phyloP scores from a whole-genome alignment of 2,888 invertebrate genomes.

The Tortrix viridana region DNA sequence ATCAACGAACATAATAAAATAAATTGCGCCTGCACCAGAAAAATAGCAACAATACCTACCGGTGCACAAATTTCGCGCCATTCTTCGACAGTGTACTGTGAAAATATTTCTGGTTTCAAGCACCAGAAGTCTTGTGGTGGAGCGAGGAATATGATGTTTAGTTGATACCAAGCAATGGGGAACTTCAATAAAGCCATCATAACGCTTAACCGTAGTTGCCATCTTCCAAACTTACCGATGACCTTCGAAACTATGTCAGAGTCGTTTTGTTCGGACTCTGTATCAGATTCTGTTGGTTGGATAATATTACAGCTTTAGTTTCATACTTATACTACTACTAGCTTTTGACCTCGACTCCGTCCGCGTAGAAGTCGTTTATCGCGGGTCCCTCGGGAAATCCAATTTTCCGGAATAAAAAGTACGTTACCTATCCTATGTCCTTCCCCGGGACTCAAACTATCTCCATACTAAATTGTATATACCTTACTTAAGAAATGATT shows the following conservation, averaged over 20 bases:
- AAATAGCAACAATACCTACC: constrained; percentile 53
- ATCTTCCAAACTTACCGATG: constrained; percentile 84
- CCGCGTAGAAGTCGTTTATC: too few species aligned
- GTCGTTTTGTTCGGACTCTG: constrained; percentile 11
- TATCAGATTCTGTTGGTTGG: background rate
- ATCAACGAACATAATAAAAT: background rate
- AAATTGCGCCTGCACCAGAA: background rate
- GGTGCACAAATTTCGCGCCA: constrained; percentile 75
- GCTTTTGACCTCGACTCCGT: too few species aligned
- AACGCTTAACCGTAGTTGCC: constrained; percentile 82
- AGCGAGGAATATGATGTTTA: constrained; percentile 86
- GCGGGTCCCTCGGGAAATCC: too few species aligned
- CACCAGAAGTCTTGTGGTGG: constrained; percentile 86
- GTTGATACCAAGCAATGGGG: constrained; percentile 86
- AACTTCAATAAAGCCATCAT: constrained; percentile 84
- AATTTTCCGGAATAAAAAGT: too few species aligned
- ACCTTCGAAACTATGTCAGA: constrained; percentile 63
- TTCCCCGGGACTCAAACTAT: too few species aligned
- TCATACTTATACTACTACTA: too few species aligned
- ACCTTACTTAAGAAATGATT: too few species aligned
- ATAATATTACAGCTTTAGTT: background rate
- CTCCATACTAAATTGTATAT: too few species aligned
- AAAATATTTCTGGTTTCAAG: constrained; percentile 59
- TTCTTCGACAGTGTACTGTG: constrained; percentile 57
- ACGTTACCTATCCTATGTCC: too few species aligned